Base-by-base conservation (phyloP, 2,888 invertebrate genomes). In the Arenicola marina region DNA sequence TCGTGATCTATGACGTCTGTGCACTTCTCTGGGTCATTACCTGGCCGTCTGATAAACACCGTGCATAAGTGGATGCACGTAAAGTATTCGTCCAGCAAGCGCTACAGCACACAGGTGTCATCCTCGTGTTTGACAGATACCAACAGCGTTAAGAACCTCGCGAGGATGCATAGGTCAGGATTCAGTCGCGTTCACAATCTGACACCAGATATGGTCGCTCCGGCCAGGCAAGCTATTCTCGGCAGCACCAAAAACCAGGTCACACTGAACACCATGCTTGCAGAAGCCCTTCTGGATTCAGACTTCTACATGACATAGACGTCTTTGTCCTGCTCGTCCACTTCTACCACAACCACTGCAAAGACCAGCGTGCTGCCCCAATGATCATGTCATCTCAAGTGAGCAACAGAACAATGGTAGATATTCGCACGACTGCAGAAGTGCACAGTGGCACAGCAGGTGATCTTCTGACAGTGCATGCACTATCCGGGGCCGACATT, bases 361-460 rank as follows among this genome's bases (percentile, higher is more conserved):
- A 18, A 58, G 31, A 24, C 31, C 28, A 32, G 48, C 31, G 24
- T 38, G 7, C 15, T 26, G 21, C 18, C 43, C 48, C 57, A 31
- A 48, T 62, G 62, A 62, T 62, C 57, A 59, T 62, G 51, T 33
- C 56, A 31, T 45, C 51, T 51, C 48, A 48, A 51, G 58, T 62
- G 38, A n/a, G 38, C 26, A 48, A 58, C 21, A n/a, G 48, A 44
- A 48, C 57, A n/a, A 26, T 46, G 29, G 18, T 46, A 15, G 62
- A 59, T 28, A 60, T 48, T 26, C 32, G 51, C 31, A 48, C 46
- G 33, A 62, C 58, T 21, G 57, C 58, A 44, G 45, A n/a, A 56
- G 33, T 18, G 57, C 56, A 61, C 26, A 60, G 45, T 43, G 56
- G 26, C 26, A 56, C 44, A 26, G 15, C 55, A 33, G 34, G 26